A percentile compares a stretch with the other conserved stretches of the same genome.
phyloP scores from a whole-genome alignment of 2,113 vertebrate genomes.

The Nettapus auritus region DNA sequence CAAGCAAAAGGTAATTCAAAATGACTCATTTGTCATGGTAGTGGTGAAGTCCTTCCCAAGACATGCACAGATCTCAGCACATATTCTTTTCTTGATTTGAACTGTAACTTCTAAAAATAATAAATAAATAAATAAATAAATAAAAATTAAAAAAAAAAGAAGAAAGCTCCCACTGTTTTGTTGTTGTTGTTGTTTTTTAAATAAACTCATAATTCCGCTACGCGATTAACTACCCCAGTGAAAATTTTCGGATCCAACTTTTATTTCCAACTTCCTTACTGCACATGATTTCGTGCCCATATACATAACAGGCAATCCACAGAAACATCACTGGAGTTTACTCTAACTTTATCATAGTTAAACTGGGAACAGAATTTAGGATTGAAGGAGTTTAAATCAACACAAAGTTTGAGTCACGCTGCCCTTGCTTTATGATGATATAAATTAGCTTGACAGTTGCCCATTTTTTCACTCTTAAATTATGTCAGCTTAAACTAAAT shows the following conservation, averaged over 20 bases:
- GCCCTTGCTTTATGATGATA: neutral
- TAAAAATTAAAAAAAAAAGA: neutral
- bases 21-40: too few species aligned
- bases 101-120: neutral
- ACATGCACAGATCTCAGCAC: neutral
- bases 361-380: neutral
- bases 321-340: neutral
- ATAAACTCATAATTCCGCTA: neutral
- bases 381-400: neutral
- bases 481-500: neutral
- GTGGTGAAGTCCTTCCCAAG: neutral
- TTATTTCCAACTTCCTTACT: neutral
- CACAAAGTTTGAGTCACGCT: neutral
- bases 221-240: neutral
- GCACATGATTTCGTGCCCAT: rapidly evolving
- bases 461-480: neutral
- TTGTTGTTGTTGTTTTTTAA: too few species aligned
- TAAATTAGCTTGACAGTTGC: neutral
- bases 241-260: neutral
- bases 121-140: too few species aligned
- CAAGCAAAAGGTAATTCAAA: neutral
- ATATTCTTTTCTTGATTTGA: neutral
- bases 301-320: rapidly evolving
- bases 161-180: neutral
- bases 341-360: neutral